A percentile compares a stretch with the other conserved stretches of the same genome.
Conservation (phyloP, 92 coral and sea anemone species). For the Parazoanthus darwini region DNA sequence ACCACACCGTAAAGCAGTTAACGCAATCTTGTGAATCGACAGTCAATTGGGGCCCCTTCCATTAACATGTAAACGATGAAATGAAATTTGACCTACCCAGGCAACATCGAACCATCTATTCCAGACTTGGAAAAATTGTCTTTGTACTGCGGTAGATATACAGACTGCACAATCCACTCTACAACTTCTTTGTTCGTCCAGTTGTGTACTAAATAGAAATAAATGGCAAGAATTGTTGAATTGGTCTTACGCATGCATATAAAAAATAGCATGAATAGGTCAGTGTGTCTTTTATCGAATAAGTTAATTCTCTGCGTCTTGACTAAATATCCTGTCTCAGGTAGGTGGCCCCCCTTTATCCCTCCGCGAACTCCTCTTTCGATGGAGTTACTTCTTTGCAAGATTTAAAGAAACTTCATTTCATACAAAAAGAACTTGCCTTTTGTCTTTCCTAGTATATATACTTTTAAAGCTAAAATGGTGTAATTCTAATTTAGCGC, state of each 20-base stretch:
- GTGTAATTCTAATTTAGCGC: too few species aligned
- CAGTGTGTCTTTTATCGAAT: too few species aligned
- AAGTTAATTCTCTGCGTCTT: too few species aligned
- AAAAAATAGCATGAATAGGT: neutral
- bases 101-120: conserved; percentile 81
- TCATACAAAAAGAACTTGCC: too few species aligned
- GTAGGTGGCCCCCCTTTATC: too few species aligned
- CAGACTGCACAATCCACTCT: conserved; percentile 79
- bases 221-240: neutral
- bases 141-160: conserved; percentile 86
- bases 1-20: neutral
- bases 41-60: neutral
- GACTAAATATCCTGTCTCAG: too few species aligned
- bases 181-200: conserved; percentile 83
- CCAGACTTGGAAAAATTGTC: conserved; percentile 58
- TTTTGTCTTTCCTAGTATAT: too few species aligned
- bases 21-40: neutral
- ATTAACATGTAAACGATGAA: neutral
- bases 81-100: conserved; percentile 57
- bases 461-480: too few species aligned
- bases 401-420: too few species aligned
- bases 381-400: too few species aligned
- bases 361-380: too few species aligned
- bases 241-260: neutral
- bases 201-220: conserved; percentile 64